Base-by-base conservation (phyloP, 2,113 vertebrate species). In the Strix aluco region DNA sequence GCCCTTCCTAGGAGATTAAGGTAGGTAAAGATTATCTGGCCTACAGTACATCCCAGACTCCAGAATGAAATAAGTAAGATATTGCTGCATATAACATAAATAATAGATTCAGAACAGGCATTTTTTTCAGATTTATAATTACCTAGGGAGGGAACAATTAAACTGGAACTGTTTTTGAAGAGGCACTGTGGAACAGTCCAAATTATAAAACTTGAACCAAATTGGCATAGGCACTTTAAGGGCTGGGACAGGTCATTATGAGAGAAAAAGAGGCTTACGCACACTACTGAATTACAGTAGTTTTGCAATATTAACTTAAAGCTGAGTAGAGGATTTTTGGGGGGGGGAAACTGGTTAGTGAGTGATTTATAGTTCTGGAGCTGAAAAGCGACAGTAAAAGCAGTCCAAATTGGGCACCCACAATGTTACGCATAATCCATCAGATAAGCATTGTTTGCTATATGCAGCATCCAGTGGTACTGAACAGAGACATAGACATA, bases 191-290 rank as follows among this genome's bases (percentile, higher is more conserved):
- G 84, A 95, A 84, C 70, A 42, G 85, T 86, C 73, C 66, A 82
- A 69, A 85, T 86, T 32, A 61, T 70, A 88, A 86, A 93, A 90
- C 89, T 96, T 93, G 82, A 96, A 92, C 75, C 86, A 81, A 74
- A 94, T 66, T 72, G 67, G 63, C 58, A 83, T 93, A 59, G 61
- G 91, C 90, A 93, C 87, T 93, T 96, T 94, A 91, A 72, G 44
- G 74, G 27, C 65, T 79, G 46, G 57, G 40, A 23, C 32, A 47
- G 59, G 46, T 36, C 61, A 1, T 83, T 75, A 4, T 12, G 26
- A 67, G 66, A 89, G 65, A 25, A 71, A 25, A 74, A 78, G 63
- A 13, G 46, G 29, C 34, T 78, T 81, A 78, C 7, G 29, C 71
- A 74, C 15, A 3, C 19, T 74, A 12, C 9, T 8, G 54, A 49